Percentiles rank a stretch among this genome's conserved stretches.
phyloP scores from a whole-genome alignment of 1,140 invertebrate species.

The Bilobella aurantiaca region DNA sequence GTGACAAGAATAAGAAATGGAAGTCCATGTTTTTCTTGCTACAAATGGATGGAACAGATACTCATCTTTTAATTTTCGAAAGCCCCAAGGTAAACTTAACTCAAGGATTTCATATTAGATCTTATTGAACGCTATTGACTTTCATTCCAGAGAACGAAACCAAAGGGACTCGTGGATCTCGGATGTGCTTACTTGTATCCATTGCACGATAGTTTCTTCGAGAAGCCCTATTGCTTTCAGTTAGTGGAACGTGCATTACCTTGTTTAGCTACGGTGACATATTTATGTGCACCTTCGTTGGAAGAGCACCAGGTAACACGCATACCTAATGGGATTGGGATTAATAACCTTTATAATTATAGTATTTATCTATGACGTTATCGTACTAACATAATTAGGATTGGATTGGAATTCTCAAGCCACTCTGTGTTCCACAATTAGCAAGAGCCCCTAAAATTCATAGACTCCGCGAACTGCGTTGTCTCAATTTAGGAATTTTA shows the following conservation, averaged over 20 bases:
- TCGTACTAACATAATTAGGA: conserved; percentile 49
- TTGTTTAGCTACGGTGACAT: conserved; percentile 82
- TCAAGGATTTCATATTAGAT: conserved; percentile 21
- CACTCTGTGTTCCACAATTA: conserved; percentile 81
- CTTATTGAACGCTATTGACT: too few species aligned
- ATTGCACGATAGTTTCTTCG: conserved; percentile 93
- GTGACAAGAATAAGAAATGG: conserved; percentile 93
- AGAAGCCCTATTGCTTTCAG: conserved; percentile 89
- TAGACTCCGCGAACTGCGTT: conserved; percentile 67
- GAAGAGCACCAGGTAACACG: conserved; percentile 55
- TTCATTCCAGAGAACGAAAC: conserved; percentile 77
- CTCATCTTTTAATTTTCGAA: conserved; percentile 90
- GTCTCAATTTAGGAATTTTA: conserved; percentile 68
- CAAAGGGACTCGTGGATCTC: conserved; percentile 90
- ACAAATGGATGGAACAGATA: conserved; percentile 67
- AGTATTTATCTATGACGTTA: not conserved
- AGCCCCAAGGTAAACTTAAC: conserved; percentile 91
- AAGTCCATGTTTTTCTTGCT: conserved; percentile 90
- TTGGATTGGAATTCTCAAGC: conserved; percentile 83
- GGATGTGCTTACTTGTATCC: conserved; percentile 84
- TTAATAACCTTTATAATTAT: too few species aligned
- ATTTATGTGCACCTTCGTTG: conserved; percentile 69
- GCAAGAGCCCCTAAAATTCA: conserved; percentile 70
- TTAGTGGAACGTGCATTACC: conserved; percentile 84
- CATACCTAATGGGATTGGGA: too few species aligned